Base-by-base conservation (phyloP, 2,888 invertebrate genomes). In the Petrolisthes cinctipes region DNA sequence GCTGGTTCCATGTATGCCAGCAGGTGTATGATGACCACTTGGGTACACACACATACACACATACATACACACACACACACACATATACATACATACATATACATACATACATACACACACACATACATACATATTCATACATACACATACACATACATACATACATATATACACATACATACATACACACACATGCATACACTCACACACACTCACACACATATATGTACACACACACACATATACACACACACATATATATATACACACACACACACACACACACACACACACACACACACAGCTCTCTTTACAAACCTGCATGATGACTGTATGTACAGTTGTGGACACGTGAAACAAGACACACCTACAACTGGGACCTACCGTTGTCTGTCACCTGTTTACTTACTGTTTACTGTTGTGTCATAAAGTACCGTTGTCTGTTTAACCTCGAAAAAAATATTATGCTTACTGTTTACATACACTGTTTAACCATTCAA, bases 21-120 rank as follows among this genome's bases (percentile, higher is more conserved):
- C n/a, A 37, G 37, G 37, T 37, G 37, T 37, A 37, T 37, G 37
- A 76, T 76, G 51, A 4, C 23, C 51, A 76, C n/a, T 54, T 17
- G 20, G n/a, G 61, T 81, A 81, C 57, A 82, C 57, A 82, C 56
- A 82, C 20, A 82, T 82, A 82, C 66, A 82, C 66, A 82, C 66
- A 82, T 82, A 66, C 61, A 66, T 66, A 66, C 37, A 82, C 66
- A 66, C 37, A 66, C 23, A 37, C 61, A 66, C 66, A 82, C 37
- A 66, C 66, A 37, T 66, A 66, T 82, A 11, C 20, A 66, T 82
- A 82, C 37, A 66, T 82, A 82, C n/a, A 82, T 82, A 82, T 37
- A 82, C 66, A 82, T 37, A 82, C 23, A 82, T 37, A 82, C 37
- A 82, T 57, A 37, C 37, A 37, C 37, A 37, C 37, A 37, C 37